Evolutionary conservation across 1,140 invertebrate genomes (phyloP), one percentile per base, ranked within the genome.

Genomic region (Mactra quadrangularis): DNA sequence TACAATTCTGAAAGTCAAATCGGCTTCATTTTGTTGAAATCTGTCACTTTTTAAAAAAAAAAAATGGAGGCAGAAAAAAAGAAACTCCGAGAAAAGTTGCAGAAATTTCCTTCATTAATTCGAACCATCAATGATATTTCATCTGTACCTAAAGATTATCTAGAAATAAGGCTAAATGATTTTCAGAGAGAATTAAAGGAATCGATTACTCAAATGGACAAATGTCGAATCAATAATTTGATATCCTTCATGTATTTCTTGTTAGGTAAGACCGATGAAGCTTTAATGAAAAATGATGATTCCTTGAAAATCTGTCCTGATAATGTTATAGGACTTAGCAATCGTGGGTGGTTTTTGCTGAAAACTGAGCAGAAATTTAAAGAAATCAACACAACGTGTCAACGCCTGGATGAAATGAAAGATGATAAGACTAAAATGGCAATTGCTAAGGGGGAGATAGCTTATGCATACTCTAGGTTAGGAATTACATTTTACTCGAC

Each of bases 191-290:
- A n/a, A n/a, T n/a, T n/a, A n/a, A n/a, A n/a, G n/a, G n/a, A n/a
- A n/a, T n/a, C n/a, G n/a, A n/a, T n/a, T n/a, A n/a, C n/a, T n/a
- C n/a, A 57, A 17, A 55, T 74, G 71, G 71, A 74, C 57, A 59
- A 31, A 15, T 4, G 52, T 6, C 11, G 71, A 22, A 53, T 53
- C 1, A 57, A 52, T 52, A 59, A 74, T 22, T 45, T 74, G 7
- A 45, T 74, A 45, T 74, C 71, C 3, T 74, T 74, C 41, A 27
- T 74, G 15, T 25, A 53, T 59, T 59, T 59, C 33, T 4, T 59
- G 3, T n/a, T 59, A 9, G 71, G 71, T 4, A 19, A 74, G 19
- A 22, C 31, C 38, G 53, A 59, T 11, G 35, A 38, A 11, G 55
- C 71, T 19, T 45, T 38, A 15, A 13, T 38, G 22, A 57, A 59